Evolutionary conservation across 2,888 invertebrate species (phyloP).

Genomic region (Drosophila monieri): DNA sequence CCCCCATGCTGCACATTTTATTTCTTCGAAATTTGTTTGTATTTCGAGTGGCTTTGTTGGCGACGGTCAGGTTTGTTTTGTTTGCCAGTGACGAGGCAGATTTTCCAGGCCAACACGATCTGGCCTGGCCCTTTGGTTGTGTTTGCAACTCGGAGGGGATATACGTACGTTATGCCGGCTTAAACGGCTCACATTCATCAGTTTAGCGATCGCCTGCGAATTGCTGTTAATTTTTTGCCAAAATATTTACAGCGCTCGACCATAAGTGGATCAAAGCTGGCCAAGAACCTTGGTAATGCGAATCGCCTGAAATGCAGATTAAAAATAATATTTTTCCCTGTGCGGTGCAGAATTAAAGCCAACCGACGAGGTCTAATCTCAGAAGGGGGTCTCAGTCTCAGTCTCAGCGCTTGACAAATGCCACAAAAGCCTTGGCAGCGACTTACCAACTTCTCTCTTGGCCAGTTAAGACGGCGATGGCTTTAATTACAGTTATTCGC

Average conservation of each 20-base stretch:
- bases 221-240: conserved; percentile 66
- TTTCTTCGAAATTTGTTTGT: conserved; percentile 44
- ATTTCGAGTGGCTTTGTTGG: conserved; percentile 46
- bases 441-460: conserved; percentile 50
- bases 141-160: background rate
- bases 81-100: conserved; percentile 64
- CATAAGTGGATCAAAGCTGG: conserved; percentile 63
- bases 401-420: conserved; percentile 62
- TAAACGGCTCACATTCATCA: conserved; percentile 37
- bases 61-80: conserved; percentile 73
- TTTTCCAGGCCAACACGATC: conserved; percentile 60
- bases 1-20: conserved; percentile 46
- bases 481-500: conserved; percentile 55
- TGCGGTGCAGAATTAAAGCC: conserved; percentile 56
- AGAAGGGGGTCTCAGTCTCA: conserved; percentile 28
- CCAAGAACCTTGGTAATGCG: conserved; percentile 60
- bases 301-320: conserved; percentile 50
- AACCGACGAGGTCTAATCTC: conserved; percentile 42
- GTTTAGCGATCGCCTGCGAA: conserved; percentile 49
- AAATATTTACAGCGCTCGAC: conserved; percentile 57
- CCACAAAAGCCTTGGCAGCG: conserved; percentile 65
- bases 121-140: conserved; percentile 6
- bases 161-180: conserved; percentile 4
- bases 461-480: conserved; percentile 32
- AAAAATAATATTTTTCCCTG: conserved; percentile 65